Evolutionary conservation across 2,113 vertebrate species (phyloP).

Genomic region (Cyanoramphus novaezelandiae): DNA sequence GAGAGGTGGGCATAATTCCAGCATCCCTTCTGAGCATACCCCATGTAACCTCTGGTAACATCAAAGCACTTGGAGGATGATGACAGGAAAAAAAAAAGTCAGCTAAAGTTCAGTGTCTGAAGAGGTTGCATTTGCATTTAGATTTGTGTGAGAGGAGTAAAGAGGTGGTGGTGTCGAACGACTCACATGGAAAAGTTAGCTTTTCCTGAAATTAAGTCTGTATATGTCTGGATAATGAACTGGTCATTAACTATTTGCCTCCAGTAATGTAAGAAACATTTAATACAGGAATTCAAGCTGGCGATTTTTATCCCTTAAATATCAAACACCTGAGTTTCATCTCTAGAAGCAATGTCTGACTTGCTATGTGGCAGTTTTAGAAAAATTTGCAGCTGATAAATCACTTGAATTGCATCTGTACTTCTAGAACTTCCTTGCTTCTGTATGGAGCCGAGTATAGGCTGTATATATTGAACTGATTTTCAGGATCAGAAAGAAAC

Average conservation of each 20-base stretch:
- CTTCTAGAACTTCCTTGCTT: background rate
- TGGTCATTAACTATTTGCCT: background rate
- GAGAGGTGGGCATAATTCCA: conserved; percentile 40
- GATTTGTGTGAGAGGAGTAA: background rate
- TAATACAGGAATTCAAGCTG: background rate
- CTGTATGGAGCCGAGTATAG: background rate
- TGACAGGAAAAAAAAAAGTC: background rate
- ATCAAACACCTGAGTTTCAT: background rate
- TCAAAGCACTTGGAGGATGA: conserved; percentile 39
- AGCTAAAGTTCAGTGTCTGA: conserved; percentile 43
- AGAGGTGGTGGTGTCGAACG: background rate
- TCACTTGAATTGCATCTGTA: background rate
- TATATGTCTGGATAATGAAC: background rate
- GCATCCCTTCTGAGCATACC: conserved; percentile 29
- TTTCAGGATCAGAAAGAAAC: conserved; percentile 1
- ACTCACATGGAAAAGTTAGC: background rate
- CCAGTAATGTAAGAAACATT: background rate
- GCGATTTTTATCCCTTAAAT: background rate
- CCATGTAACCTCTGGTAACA: conserved; percentile 40
- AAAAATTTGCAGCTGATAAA: background rate
- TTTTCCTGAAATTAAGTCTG: background rate
- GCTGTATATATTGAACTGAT: background rate
- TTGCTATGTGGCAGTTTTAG: background rate
- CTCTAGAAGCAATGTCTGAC: background rate
- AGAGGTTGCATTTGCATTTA: background rate